Percentiles rank a stretch among this genome's conserved stretches.
These are phyloP conservation scores for Pterocles gutturalis DNA, from an alignment of 2,113 vertebrate genomes.

Conservation along the genomic window DNA sequence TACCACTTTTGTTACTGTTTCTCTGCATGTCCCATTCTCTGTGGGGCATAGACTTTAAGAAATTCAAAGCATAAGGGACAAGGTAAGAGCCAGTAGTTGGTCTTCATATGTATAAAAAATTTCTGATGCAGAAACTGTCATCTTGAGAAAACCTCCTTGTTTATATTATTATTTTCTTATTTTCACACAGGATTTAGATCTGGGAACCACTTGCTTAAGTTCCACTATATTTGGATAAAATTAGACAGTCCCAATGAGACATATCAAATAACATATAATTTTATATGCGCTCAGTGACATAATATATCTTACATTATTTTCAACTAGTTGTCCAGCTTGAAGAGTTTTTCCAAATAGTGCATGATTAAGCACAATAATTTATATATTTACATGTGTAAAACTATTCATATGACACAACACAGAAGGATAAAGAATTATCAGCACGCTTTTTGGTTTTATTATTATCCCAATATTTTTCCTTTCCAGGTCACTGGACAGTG, in stretches of 20 bases:
- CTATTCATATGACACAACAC: neutral
- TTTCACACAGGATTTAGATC: neutral
- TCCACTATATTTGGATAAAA: neutral
- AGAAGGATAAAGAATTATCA: neutral
- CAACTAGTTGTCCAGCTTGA: neutral
- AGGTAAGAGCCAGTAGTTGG: neutral
- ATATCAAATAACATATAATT: neutral
- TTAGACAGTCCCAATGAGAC: neutral
- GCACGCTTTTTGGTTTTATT: neutral
- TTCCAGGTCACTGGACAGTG: neutral
- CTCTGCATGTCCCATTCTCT: neutral
- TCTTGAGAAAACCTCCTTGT: neutral
- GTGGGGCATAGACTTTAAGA: neutral
- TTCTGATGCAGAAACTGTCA: neutral
- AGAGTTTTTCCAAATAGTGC: neutral
- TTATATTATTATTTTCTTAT: neutral
- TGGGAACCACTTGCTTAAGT: neutral
- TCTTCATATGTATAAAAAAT: neutral
- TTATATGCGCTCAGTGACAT: neutral
- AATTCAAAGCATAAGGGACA: neutral
- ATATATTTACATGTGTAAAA: neutral
- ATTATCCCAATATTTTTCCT: neutral
- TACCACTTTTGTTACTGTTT: rapidly evolving
- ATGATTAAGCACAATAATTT: neutral
- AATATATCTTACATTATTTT: neutral